phyloP scores from a whole-genome alignment of 2,113 vertebrate genomes.

The Triplophysa siluroides region DNA sequence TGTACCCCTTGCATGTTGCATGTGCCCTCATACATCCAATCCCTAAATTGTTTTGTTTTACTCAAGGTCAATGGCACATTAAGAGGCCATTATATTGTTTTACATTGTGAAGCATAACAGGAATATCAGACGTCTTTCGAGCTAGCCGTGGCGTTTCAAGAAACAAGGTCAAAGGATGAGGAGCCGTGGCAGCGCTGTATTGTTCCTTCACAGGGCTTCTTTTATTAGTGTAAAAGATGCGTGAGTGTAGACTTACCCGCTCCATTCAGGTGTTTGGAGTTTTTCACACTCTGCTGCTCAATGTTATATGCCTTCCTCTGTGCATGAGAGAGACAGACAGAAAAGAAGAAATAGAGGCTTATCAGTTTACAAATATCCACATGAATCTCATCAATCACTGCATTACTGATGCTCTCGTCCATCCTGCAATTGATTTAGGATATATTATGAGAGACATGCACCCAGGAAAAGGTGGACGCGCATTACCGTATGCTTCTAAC shows the following conservation, averaged over 20 bases:
- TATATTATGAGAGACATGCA: conserved; percentile 9
- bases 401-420: conserved; percentile 16
- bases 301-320: conserved; percentile 80
- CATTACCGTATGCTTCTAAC: conserved; percentile 19
- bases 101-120: background rate
- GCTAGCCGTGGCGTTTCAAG: background rate
- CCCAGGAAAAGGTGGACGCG: background rate
- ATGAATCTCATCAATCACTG: conserved; percentile 27
- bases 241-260: conserved; percentile 71
- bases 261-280: conserved; percentile 64
- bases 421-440: conserved; percentile 28
- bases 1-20: no score
- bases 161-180: conserved; percentile 35
- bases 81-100: background rate
- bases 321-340: conserved; percentile 51
- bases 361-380: conserved; percentile 34
- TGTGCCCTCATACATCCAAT: no score
- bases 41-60: background rate
- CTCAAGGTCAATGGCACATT: background rate
- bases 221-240: conserved; percentile 43
- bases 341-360: background rate
- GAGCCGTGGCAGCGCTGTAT: conserved; percentile 1
- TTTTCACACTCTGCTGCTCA: conserved; percentile 65
- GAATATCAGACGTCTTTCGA: background rate
- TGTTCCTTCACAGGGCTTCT: conserved; percentile 17